Evolutionary conservation across 2,797 vertebrate species (phyloP).

Genomic region (Hippoglossus hippoglossus): DNA sequence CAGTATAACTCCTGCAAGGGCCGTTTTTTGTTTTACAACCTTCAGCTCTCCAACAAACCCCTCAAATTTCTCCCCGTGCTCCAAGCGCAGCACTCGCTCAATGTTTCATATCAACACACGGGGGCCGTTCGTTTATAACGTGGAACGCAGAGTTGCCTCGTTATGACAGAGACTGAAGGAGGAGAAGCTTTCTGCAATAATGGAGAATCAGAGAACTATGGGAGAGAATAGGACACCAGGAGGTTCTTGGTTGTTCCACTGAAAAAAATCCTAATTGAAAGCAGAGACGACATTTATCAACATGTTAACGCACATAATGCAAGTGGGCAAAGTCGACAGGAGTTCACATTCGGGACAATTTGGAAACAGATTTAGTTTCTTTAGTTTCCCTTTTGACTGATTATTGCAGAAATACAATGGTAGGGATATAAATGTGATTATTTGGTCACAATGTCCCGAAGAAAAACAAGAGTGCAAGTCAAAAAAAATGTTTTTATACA

Average conservation of each 20-base stretch:
- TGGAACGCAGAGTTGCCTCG: conserved; percentile 36
- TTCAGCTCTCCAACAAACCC: conserved; percentile 34
- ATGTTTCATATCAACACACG: conserved; percentile 54
- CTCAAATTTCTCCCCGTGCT: conserved; percentile 27
- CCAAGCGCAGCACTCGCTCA: conserved; percentile 15
- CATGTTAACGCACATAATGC: background rate
- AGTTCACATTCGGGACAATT: background rate
- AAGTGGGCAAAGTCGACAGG: background rate
- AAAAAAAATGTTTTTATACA: background rate
- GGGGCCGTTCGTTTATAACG: conserved; percentile 45
- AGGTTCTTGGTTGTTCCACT: background rate
- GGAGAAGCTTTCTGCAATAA: background rate
- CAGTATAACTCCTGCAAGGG: conserved; percentile 17
- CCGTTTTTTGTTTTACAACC: conserved; percentile 44
- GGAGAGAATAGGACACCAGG: background rate
- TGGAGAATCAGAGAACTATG: background rate
- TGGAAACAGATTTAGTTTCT: background rate
- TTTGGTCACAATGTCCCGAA: background rate
- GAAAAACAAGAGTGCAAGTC: background rate
- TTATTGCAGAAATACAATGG: background rate
- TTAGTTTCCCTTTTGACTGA: background rate
- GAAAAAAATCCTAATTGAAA: background rate
- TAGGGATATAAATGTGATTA: no score
- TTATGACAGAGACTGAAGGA: conserved; percentile 7
- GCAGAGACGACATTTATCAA: background rate